Conservation (phyloP, 2,113 vertebrate species). For the Heliornis fulica region DNA sequence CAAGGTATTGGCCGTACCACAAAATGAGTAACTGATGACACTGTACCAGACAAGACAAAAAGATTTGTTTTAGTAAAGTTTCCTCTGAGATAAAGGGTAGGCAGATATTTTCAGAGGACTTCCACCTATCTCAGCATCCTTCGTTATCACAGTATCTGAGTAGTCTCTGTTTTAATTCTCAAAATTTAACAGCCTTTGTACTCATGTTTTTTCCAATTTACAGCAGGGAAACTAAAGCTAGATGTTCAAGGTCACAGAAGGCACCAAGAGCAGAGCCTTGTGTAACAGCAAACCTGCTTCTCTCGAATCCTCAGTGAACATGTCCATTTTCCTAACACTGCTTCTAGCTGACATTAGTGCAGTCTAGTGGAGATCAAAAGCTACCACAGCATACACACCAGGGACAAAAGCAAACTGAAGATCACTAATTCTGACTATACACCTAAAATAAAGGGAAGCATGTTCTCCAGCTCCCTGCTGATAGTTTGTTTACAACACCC, state of each 20-base stretch:
- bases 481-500: not conserved
- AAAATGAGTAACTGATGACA: not conserved
- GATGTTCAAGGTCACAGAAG: not conserved
- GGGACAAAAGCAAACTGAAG: not conserved
- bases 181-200: not conserved
- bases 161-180: not conserved
- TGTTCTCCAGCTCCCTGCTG: not conserved
- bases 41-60: not conserved
- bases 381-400: not conserved
- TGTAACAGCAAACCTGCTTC: not conserved
- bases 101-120: not conserved
- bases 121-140: not conserved
- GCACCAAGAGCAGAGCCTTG: not conserved
- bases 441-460: not conserved
- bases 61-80: not conserved
- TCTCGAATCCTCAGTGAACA: not conserved
- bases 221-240: not conserved
- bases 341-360: not conserved
- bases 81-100: not conserved
- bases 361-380: not conserved
- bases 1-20: not conserved
- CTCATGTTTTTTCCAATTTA: not conserved
- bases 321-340: not conserved
- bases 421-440: not conserved
- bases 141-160: not conserved